These are phyloP conservation scores for Calliphora vomitoria DNA, from an alignment of 2,888 invertebrate genomes.

Conservation along the genomic window DNA sequence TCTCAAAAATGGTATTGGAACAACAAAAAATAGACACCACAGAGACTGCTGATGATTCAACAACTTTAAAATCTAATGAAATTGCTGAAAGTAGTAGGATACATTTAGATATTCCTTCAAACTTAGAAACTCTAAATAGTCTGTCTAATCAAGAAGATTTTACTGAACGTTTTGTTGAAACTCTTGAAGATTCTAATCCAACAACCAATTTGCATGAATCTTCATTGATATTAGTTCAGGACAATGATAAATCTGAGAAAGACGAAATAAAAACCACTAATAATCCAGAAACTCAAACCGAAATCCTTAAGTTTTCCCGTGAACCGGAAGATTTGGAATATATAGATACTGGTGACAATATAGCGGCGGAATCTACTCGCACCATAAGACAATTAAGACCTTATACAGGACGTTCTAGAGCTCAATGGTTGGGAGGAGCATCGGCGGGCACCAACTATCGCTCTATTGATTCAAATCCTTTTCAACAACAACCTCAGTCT, in stretches of 20 bases:
- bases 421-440: conserved; percentile 74
- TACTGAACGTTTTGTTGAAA: not conserved
- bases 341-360: conserved; percentile 76
- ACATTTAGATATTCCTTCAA: not conserved
- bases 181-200: not conserved
- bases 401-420: conserved; percentile 72
- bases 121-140: not conserved
- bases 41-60: not conserved
- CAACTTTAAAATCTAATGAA: not conserved
- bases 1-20: not conserved
- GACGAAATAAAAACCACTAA: not conserved
- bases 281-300: conserved; percentile 21
- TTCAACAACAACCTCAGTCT: conserved; percentile 66
- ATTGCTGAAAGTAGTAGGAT: not conserved
- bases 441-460: conserved; percentile 77
- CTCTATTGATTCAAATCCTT: conserved; percentile 78
- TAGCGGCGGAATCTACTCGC: conserved; percentile 79
- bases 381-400: conserved; percentile 82
- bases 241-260: not conserved
- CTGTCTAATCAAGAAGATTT: not conserved
- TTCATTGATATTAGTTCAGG: no score
- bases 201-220: not conserved
- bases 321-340: conserved; percentile 73
- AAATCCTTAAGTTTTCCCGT: conserved; percentile 52
- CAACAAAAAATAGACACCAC: not conserved